Evolutionary conservation across 2,113 vertebrate species (phyloP).

Genomic region (Aviceda subcristata): DNA sequence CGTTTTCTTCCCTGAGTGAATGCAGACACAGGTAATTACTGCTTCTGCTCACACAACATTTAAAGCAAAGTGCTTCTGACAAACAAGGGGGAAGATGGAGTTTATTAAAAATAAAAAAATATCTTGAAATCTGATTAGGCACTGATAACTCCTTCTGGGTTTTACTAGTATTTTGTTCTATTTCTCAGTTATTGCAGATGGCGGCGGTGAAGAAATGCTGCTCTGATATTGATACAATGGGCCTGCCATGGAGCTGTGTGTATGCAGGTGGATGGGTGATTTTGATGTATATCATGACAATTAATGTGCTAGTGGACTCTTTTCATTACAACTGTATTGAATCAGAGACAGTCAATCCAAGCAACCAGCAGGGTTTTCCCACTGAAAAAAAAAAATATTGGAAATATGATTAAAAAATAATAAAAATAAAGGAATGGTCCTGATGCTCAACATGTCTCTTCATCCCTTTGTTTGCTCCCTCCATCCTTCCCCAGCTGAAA

Average conservation of each 20-base stretch:
- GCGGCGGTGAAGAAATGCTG: neutral
- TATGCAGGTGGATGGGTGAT: neutral
- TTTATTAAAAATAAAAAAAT: constrained; percentile 65
- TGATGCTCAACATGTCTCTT: neutral
- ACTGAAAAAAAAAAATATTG: neutral
- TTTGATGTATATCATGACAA: constrained; percentile 64
- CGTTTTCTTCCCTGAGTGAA: neutral
- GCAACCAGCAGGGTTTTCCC: neutral
- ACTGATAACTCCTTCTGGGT: constrained; percentile 48
- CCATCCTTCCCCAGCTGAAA: neutral
- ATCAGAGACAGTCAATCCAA: constrained; percentile 23
- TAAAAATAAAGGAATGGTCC: neutral
- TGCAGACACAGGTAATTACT: neutral
- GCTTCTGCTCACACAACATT: constrained; percentile 17
- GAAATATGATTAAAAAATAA: neutral
- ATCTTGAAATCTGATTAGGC: constrained; percentile 34
- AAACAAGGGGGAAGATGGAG: constrained; percentile 17
- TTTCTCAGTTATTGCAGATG: neutral
- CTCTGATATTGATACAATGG: neutral
- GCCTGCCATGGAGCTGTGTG: neutral
- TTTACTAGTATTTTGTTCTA: constrained; percentile 23
- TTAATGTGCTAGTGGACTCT: constrained; percentile 35
- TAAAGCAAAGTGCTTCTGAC: constrained; percentile 52
- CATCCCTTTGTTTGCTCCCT: neutral
- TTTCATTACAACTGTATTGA: constrained; percentile 39